Evolutionary conservation across 2,113 vertebrate genomes (phyloP).

Genomic region (Danionella cerebrum): DNA sequence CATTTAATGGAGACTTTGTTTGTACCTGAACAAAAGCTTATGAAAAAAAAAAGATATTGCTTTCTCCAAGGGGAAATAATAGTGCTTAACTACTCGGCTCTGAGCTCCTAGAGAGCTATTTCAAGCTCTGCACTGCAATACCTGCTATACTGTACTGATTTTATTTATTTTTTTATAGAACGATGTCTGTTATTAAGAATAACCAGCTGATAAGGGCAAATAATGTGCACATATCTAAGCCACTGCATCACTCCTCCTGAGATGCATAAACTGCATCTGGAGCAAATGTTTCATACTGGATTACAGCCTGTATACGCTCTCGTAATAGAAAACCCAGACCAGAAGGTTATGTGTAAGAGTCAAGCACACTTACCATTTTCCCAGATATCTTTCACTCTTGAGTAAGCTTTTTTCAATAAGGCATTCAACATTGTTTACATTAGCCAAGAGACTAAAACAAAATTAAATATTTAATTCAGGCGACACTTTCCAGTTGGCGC

Average conservation of each 20-base stretch:
- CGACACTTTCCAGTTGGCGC: too few species aligned
- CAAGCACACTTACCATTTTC: neutral
- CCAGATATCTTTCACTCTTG: neutral
- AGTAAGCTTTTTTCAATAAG: neutral
- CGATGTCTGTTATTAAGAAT: conserved; percentile 28
- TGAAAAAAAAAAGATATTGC: conserved; percentile 28
- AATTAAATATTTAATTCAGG: too few species aligned
- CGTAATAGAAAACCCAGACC: neutral
- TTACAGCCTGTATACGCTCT: conserved; percentile 11
- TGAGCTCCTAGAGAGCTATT: neutral
- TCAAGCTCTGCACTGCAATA: conserved; percentile 17
- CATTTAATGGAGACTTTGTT: conserved; percentile 10
- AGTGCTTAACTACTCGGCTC: conserved; percentile 19
- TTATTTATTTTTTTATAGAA: conserved; percentile 38
- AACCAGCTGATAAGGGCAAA: conserved; percentile 4
- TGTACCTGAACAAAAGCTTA: neutral
- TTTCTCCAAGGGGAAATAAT: conserved; percentile 19
- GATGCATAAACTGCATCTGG: conserved; percentile 11
- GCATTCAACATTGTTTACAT: too few species aligned
- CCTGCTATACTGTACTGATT: neutral
- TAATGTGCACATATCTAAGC: conserved; percentile 5
- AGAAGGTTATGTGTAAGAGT: neutral
- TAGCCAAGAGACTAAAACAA: too few species aligned
- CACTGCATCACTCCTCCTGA: conserved; percentile 23
- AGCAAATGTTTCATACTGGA: conserved; percentile 32